Base-by-base conservation (phyloP, 2,113 vertebrate species). In the Hydrochoerus hydrochaeris region DNA sequence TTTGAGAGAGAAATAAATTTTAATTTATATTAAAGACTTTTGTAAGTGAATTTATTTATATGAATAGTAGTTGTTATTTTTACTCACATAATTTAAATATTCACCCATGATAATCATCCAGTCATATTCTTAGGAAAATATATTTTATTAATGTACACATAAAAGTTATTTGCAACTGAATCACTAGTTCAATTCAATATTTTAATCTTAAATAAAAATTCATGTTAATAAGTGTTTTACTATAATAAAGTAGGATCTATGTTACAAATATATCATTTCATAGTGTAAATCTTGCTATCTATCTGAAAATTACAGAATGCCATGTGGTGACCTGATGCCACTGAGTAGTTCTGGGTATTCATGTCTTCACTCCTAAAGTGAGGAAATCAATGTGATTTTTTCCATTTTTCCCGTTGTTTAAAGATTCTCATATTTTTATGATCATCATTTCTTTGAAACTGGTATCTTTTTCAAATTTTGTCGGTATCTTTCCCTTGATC, bases 181-280 rank as follows among this genome's bases (percentile, higher is more conserved):
- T 89, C 3, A 69, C 8, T 57, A 62, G 3, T 35, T 77, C 52
- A 67, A 19, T 95, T 95, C 20, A 58, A 0, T 30, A 75, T 82
- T 87, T 11, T 71, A 10, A 4, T 87, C 30, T 57, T 62, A 80
- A 86, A n/a, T 24, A 60, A 91, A 90, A 81, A 87, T 89, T 62
- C 6, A 73, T 88, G 11, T 54, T 54, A 4, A n/a, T 52, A 13
- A 71, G 16, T 52, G 14, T 41, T 20, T 95, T 88, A 65, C 14
- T 24, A 81, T 52, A 41, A 75, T 46, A 82, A 86, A 80, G 6
- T 44, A 1, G 28, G 80, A 77, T 54, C 16, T 60, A 26, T 95
- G 62, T 85, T 92, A n/a, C 1, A 96, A 84, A 49, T 84, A 35
- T 35, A 71, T 26, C 54, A 88, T 73, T 95, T 95, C 30, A 77